Percentiles rank a stretch among this genome's conserved stretches.
Evolutionary conservation across 2,888 invertebrate species (phyloP).

Genomic region (Drosophila pegasa): DNA sequence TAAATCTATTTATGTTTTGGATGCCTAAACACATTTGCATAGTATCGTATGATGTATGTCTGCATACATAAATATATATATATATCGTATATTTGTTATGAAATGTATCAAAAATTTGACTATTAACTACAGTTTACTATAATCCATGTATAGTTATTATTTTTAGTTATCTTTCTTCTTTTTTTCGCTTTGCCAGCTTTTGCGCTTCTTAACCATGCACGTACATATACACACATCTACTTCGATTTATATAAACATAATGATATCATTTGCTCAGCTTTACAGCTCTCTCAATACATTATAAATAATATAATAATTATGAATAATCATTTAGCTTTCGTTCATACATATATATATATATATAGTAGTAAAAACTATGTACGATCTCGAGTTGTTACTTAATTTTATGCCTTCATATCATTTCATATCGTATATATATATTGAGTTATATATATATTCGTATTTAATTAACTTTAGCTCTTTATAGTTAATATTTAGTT

Average conservation of each 20-base stretch:
- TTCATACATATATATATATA: conserved; percentile 50
- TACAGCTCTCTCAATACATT: conserved; percentile 37
- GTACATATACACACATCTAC: conserved; percentile 28
- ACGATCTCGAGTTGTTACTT: conserved; percentile 38
- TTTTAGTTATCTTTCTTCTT: conserved; percentile 17
- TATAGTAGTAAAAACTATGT: conserved; percentile 39
- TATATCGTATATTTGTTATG: conserved; percentile 51
- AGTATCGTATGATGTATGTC: conserved; percentile 43
- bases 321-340: conserved; percentile 47
- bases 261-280: conserved; percentile 73
- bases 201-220: conserved; percentile 22
- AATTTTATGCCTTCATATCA: conserved; percentile 42
- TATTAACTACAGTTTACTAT: conserved; percentile 74
- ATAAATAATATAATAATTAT: conserved; percentile 55
- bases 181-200: conserved; percentile 1
- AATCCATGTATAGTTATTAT: conserved; percentile 41
- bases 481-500: conserved; percentile 44
- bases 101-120: conserved; percentile 78
- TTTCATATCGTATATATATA: conserved; percentile 15
- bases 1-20: conserved; percentile 25
- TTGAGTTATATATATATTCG: conserved; percentile 6
- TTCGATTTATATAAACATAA: conserved; percentile 70
- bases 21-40: conserved; percentile 31
- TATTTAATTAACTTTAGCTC: conserved; percentile 52
- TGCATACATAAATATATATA: conserved; percentile 36